A percentile compares a stretch with the other conserved stretches of the same genome.
Evolutionary conservation across 1,140 invertebrate species (phyloP).

Genomic region (Zaprionus tsacasi): DNA sequence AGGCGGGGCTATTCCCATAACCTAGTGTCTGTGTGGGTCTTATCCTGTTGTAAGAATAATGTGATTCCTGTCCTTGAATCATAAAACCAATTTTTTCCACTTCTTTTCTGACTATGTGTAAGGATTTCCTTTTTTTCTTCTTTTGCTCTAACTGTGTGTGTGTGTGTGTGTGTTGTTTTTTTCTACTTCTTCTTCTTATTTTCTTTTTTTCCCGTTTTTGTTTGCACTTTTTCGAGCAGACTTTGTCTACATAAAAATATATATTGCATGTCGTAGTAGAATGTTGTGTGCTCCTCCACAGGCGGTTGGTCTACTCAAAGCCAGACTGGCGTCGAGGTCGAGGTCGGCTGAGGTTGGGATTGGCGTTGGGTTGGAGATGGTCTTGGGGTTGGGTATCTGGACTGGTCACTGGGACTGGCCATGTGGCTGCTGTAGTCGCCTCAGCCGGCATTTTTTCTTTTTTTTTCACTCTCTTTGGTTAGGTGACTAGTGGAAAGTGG

Average conservation of each 20-base stretch:
- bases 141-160: conserved; percentile 21
- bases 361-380: conserved; percentile 9
- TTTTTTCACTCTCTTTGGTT: conserved; percentile 54
- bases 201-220: conserved; percentile 63
- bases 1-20: conserved; percentile 51
- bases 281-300: conserved; percentile 59
- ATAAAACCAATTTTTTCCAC: conserved; percentile 81
- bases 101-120: conserved; percentile 60
- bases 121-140: conserved; percentile 51
- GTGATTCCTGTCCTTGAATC: conserved; percentile 82
- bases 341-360: conserved; percentile 33
- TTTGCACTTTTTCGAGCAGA: conserved; percentile 79
- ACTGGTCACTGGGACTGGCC: conserved; percentile 61
- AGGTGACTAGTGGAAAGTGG: conserved; percentile 49
- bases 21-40: conserved; percentile 72
- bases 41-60: conserved; percentile 79
- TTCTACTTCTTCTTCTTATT: conserved; percentile 60
- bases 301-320: conserved; percentile 63
- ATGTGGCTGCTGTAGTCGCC: conserved; percentile 31
- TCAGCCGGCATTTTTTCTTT: conserved; percentile 60
- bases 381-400: conserved; percentile 6
- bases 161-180: conserved; percentile 36
- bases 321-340: conserved; percentile 60
- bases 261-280: conserved; percentile 72
- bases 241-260: conserved; percentile 82